Base-by-base conservation (phyloP, 1,140 invertebrate species). In the Leptopilina boulardi region DNA sequence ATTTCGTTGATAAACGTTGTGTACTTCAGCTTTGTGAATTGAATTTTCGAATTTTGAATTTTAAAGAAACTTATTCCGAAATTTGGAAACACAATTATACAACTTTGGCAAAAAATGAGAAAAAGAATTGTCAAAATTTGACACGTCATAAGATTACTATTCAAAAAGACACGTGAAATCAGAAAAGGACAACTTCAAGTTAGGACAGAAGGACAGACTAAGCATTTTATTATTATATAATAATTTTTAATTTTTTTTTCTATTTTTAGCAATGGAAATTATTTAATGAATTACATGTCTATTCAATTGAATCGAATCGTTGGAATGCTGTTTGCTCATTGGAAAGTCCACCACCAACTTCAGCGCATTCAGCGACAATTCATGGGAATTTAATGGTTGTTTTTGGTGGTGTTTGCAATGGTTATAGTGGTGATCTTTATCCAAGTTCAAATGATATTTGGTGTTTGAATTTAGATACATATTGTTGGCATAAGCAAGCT, bases 281-380 rank as follows among this genome's bases (percentile, higher is more conserved):
- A 86, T 98, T 98, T 85, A 97, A 97, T 90, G 97, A 99, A 90
- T 92, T 99, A 54, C 98, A 99, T 89, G 93, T 96, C 70, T 99
- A 98, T 85, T 95, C 95, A 89, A 94, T 97, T 38, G 92, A 91
- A 76, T 93, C 93, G 21, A 98, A 98, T 90, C 93, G 95, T 79
- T 99, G 98, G 98, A 94, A 92, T 73, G 92, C 94, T 78, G 92
- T 97, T 42, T 93, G 93, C 84, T 92, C 92, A 0, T 88, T 94
- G 71, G 87, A 91, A 74, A 92, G 92, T 71, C 96, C 94, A 74
- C 96, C 94, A 51, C 95, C 97, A 1, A 94, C 95, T 87, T 96
- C 97, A 56, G 98, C 97, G 10, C 98, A 99, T 91, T 98, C 97
- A n/a, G 97, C 97, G 11, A 95, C 96, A 47, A 93, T 99, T 76